A percentile compares a stretch with the other conserved stretches of the same genome.
These are phyloP conservation scores for Sinosuthora webbiana DNA, from an alignment of 2,113 vertebrate genomes.

Conservation along the genomic window DNA sequence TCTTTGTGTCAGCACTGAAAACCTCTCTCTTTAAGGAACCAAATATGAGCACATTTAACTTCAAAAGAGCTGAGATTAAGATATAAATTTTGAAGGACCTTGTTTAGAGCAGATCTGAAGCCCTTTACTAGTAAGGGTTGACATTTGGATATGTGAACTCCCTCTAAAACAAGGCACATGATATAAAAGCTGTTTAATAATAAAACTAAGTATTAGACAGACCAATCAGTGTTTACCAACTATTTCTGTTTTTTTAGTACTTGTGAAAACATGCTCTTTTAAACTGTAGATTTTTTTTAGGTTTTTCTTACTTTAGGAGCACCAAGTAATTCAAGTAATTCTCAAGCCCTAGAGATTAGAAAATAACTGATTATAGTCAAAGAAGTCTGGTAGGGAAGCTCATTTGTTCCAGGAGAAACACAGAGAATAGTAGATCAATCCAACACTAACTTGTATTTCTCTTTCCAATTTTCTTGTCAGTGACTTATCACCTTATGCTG, in stretches of 20 bases:
- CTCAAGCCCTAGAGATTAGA: neutral
- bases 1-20: neutral
- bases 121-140: neutral
- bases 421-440: neutral
- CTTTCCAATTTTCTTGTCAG: conserved; percentile 27
- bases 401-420: neutral
- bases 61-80: neutral
- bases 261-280: neutral
- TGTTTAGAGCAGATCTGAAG: neutral
- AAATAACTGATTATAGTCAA: neutral
- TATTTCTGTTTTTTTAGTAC: neutral
- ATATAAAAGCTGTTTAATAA: neutral
- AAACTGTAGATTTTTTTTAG: neutral
- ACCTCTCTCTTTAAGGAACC: neutral
- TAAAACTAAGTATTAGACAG: neutral
- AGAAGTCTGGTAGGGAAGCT: neutral
- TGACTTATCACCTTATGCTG: neutral
- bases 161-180: neutral
- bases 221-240: neutral
- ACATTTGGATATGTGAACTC: neutral
- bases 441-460: conserved; percentile 9
- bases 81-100: neutral
- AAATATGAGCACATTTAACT: neutral
- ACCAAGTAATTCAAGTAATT: neutral
- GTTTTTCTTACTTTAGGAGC: neutral